Evolutionary conservation across 2,888 invertebrate species (phyloP).

Genomic region (Digitonthophagus gazella): DNA sequence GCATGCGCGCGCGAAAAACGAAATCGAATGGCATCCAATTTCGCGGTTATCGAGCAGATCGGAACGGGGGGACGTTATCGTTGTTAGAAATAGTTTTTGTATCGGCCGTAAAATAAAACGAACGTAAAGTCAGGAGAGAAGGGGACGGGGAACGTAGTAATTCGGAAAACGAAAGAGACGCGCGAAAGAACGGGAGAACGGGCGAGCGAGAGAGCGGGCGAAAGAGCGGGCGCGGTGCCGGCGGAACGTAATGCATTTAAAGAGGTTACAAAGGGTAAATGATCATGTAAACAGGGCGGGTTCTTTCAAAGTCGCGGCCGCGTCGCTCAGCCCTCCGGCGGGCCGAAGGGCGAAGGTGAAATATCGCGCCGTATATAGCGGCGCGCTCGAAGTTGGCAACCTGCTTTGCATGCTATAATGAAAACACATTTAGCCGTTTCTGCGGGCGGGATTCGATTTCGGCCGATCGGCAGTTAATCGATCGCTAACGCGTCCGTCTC

Average conservation of each 20-base stretch:
- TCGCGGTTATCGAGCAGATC: conserved; percentile 20
- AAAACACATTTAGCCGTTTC: conserved; percentile 47
- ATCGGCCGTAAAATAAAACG: conserved; percentile 25
- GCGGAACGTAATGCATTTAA: conserved; percentile 50
- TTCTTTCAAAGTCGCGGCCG: conserved; percentile 36
- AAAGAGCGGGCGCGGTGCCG: conserved; percentile 39
- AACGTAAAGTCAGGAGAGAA: conserved; percentile 35
- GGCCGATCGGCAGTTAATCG: conserved; percentile 30
- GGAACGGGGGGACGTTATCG: conserved; percentile 19
- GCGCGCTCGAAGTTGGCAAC: conserved; percentile 39
- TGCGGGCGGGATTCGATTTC: conserved; percentile 28
- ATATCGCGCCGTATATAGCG: conserved; percentile 40
- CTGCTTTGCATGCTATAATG: conserved; percentile 50
- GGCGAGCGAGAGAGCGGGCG: conserved; percentile 25
- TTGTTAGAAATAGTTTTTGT: conserved; percentile 27
- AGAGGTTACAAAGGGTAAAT: conserved; percentile 48
- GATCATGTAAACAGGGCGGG: conserved; percentile 47
- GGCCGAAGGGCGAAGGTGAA: conserved; percentile 40
- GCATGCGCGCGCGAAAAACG: background rate
- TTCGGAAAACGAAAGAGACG: background rate
- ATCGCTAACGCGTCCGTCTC: conserved; percentile 27
- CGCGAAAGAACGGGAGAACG: background rate
- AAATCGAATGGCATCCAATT: conserved; percentile 3
- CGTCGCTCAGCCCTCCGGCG: conserved; percentile 38
- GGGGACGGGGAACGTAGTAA: conserved; percentile 44